Percentiles rank a stretch among this genome's conserved stretches.
Evolutionary conservation across 2,113 vertebrate species (phyloP).

Genomic region (Phrynosoma platyrhinos): DNA sequence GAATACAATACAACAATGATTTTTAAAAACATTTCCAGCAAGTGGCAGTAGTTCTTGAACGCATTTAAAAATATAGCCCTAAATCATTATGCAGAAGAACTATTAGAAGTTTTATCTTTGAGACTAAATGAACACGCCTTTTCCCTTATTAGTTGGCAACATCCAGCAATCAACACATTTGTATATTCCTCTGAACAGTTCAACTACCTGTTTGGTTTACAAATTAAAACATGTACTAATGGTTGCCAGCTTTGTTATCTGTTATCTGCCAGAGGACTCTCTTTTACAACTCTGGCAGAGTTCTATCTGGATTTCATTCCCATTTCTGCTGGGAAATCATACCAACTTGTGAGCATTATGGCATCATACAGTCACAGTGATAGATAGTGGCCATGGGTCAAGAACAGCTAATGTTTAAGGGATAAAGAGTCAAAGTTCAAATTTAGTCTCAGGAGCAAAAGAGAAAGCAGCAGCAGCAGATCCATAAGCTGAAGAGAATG

Average conservation of each 20-base stretch:
- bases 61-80: no score
- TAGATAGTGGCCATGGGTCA: neutral
- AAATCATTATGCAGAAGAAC: neutral
- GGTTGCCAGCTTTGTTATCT: neutral
- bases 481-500: no score
- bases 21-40: no score
- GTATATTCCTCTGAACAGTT: neutral
- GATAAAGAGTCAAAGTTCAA: neutral
- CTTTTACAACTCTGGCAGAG: neutral
- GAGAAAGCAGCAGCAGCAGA: neutral
- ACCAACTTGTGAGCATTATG: neutral
- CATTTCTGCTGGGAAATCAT: neutral
- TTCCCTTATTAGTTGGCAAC: neutral
- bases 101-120: neutral
- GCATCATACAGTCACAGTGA: neutral
- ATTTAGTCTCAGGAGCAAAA: neutral
- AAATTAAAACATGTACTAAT: neutral
- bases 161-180: neutral
- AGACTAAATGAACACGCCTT: neutral
- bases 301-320: neutral
- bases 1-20: no score
- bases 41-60: no score
- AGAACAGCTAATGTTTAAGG: neutral
- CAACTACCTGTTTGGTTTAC: neutral
- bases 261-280: neutral